Conservation (phyloP, 2,113 vertebrate genomes). For the Indri indri region DNA sequence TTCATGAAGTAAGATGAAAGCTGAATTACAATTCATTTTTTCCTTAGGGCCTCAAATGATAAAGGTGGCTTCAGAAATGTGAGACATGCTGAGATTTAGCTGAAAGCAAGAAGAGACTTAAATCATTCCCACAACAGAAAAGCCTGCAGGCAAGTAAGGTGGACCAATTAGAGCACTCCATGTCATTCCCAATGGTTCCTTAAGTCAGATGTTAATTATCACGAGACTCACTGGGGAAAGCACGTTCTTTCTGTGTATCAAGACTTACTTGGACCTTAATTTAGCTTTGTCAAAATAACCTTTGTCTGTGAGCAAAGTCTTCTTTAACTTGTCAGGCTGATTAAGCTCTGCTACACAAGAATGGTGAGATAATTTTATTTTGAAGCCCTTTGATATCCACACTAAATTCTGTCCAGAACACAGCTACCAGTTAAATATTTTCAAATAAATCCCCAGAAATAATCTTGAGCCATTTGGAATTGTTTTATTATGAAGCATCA, state of each 20-base stretch:
- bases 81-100: slow-evolving; percentile 61
- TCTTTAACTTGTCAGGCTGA: slow-evolving; percentile 55
- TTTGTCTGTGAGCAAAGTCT: slow-evolving; percentile 57
- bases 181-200: slow-evolving; percentile 19
- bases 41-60: slow-evolving; percentile 48
- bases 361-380: slow-evolving; percentile 34
- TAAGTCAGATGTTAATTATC: slow-evolving; percentile 66
- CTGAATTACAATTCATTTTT: slow-evolving; percentile 62
- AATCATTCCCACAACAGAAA: slow-evolving; percentile 53
- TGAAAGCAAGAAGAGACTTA: slow-evolving; percentile 53
- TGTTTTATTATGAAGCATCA: neutral
- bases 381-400: neutral
- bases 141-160: slow-evolving; percentile 33
- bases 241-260: neutral
- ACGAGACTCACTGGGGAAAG: neutral
- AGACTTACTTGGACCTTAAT: slow-evolving; percentile 30
- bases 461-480: neutral
- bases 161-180: slow-evolving; percentile 58
- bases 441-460: neutral
- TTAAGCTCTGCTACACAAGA: slow-evolving; percentile 9
- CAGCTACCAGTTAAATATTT: neutral
- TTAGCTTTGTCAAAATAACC: slow-evolving; percentile 62
- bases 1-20: slow-evolving; percentile 56
- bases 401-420: neutral
- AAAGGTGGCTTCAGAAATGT: slow-evolving; percentile 59